phyloP scores from a whole-genome alignment of 2,888 invertebrate genomes.

The Autographa gamma region DNA sequence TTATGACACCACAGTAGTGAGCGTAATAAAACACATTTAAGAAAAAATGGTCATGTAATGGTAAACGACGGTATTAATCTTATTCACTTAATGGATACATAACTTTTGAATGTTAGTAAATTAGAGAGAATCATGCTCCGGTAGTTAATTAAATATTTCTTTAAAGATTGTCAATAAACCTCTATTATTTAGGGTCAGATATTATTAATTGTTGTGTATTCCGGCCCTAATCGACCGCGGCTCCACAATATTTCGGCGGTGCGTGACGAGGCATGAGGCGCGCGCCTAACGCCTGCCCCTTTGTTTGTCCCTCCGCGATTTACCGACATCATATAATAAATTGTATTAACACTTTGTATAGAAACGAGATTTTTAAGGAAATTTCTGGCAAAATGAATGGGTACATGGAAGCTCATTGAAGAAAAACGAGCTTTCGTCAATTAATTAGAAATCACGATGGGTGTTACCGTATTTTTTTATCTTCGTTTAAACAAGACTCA shows the following conservation, averaged over 20 bases:
- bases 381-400: slow-evolving; percentile 4
- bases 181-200: slow-evolving; percentile 35
- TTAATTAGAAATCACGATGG: neutral
- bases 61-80: too few species aligned
- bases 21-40: too few species aligned
- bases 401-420: neutral
- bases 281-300: slow-evolving; percentile 48
- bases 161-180: slow-evolving; percentile 19
- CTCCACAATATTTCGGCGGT: slow-evolving; percentile 40
- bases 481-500: too few species aligned
- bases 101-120: too few species aligned
- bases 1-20: too few species aligned
- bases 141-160: slow-evolving; percentile 15
- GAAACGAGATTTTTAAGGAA: slow-evolving; percentile 24
- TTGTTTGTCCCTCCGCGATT: slow-evolving; percentile 56
- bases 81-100: too few species aligned
- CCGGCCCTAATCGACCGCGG: slow-evolving; percentile 27
- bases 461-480: slow-evolving; percentile 7
- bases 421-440: too few species aligned
- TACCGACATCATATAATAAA: slow-evolving; percentile 51
- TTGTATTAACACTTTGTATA: slow-evolving; percentile 37
- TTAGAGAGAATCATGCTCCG: too few species aligned
- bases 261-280: slow-evolving; percentile 66
- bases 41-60: too few species aligned
- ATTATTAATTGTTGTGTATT: slow-evolving; percentile 53